phyloP scores from a whole-genome alignment of 2,888 invertebrate genomes.

The Pinctada fucata region DNA sequence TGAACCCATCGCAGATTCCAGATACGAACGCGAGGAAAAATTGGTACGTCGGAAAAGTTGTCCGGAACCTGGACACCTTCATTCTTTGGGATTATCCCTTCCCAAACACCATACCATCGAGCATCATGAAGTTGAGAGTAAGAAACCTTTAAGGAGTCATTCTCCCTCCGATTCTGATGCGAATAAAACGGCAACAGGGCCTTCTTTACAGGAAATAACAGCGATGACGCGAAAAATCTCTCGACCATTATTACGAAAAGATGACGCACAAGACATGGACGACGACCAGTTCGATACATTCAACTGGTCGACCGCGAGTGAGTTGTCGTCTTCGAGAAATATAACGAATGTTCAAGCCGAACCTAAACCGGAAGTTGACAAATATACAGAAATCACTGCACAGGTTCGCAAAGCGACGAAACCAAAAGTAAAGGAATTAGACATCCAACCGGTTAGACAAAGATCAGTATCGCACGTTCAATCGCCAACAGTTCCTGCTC shows the following conservation, averaged over 20 bases:
- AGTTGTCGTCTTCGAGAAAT: background rate
- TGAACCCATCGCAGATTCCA: background rate
- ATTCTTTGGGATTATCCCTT: background rate
- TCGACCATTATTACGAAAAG: constrained; percentile 32
- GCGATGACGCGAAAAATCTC: constrained; percentile 30
- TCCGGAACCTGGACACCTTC: background rate
- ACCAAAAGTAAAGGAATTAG: constrained; percentile 34
- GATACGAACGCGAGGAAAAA: constrained; percentile 1
- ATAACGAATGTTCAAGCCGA: background rate
- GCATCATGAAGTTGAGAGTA: no score
- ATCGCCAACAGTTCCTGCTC: constrained; percentile 33
- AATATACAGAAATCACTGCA: constrained; percentile 31
- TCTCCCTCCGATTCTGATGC: background rate
- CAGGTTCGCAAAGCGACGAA: constrained; percentile 33
- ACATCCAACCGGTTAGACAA: constrained; percentile 20
- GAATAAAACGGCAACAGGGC: background rate
- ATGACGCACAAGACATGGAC: constrained; percentile 4
- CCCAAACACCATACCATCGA: constrained; percentile 4
- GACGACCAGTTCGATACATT: background rate
- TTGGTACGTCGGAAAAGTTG: constrained; percentile 23
- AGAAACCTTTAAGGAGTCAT: background rate
- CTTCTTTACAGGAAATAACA: constrained; percentile 25
- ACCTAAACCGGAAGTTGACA: constrained; percentile 3
- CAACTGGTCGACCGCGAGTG: constrained; percentile 3
- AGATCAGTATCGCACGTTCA: constrained; percentile 22